Conservation (phyloP, 1,140 invertebrate genomes). For the Spodoptera frugiperda region DNA sequence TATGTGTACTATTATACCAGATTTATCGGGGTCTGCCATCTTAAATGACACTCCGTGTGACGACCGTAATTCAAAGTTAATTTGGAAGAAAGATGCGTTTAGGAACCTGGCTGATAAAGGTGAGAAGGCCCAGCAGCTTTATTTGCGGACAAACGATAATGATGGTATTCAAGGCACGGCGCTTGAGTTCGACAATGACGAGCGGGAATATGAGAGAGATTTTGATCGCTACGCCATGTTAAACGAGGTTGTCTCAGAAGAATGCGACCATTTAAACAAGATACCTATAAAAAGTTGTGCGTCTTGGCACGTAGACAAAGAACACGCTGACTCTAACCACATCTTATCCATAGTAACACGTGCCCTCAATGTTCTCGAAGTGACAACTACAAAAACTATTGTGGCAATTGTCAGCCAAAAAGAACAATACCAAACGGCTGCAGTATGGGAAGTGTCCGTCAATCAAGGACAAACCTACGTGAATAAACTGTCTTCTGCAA, state of each 20-base stretch:
- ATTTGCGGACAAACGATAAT: neutral
- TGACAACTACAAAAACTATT: neutral
- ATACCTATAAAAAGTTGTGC: constrained; percentile 6
- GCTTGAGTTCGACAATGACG: neutral
- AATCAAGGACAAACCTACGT: constrained; percentile 32
- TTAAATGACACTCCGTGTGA: constrained; percentile 54
- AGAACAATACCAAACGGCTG: neutral
- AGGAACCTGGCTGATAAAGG: neutral
- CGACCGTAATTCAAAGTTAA: constrained; percentile 2
- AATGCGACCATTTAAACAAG: neutral
- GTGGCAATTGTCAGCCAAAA: constrained; percentile 17
- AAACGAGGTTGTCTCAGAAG: constrained; percentile 3
- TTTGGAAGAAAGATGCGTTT: constrained; percentile 1
- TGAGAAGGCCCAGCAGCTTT: neutral
- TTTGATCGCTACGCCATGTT: neutral
- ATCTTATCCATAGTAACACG: constrained; percentile 1
- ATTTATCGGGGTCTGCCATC: constrained; percentile 51
- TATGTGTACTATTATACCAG: constrained; percentile 56
- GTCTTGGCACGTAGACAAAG: neutral
- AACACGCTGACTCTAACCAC: neutral
- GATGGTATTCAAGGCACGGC: neutral
- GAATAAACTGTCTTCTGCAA: constrained; percentile 10
- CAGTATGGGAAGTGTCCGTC: constrained; percentile 30
- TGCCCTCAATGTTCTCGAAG: constrained; percentile 1
- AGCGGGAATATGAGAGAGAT: constrained; percentile 13